Evolutionary conservation across 2,888 invertebrate genomes (phyloP), one percentile per base, ranked within the genome.

Genomic region (Erebia aethiops): DNA sequence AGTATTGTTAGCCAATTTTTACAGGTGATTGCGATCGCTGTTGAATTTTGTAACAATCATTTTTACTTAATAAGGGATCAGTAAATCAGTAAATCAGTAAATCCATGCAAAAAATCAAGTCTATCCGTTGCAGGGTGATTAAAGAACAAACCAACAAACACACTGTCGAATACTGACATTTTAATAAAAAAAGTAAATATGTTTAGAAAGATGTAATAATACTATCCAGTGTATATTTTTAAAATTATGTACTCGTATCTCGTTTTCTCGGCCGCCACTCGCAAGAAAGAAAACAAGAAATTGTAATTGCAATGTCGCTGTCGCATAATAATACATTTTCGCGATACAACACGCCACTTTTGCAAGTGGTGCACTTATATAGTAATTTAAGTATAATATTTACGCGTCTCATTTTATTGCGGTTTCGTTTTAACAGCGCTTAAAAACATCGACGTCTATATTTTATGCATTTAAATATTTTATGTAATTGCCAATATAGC

Each of bases 241-340:
- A 61, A 7, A 26, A 16, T 1, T 18, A 61, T 26, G 26, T 26
- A 26, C 26, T 26, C 43, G n/a, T 60, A 43, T 61, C 18, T 18
- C 46, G 61, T 61, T 61, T 61, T 61, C 61, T 61, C 61, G 46
- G 61, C 21, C 13, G 46, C 21, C 14, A 14, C 35, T 56, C 2
- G 43, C 26, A 43, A 26, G 65, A 52, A 65, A 65, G 65, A 65
- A 63, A 65, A 65, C 65, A 43, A 65, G 65, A 54, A 65, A 13
- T 65, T 56, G 51, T 65, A 56, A 54, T 54, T 56, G 26, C 63
- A 41, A 41, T 43, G 18, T 65, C 56, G 41, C 41, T 65, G 56
- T 56, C 54, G 65, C 65, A 56, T 65, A 56, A 65, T 65, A 13
- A 65, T 43, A 54, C 43, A 35, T 56, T 65, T 56, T 43, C 41